Evolutionary conservation across 2,113 vertebrate species (phyloP), one percentile per base, ranked within the genome.

Genomic region (Cephalopterus ornatus): DNA sequence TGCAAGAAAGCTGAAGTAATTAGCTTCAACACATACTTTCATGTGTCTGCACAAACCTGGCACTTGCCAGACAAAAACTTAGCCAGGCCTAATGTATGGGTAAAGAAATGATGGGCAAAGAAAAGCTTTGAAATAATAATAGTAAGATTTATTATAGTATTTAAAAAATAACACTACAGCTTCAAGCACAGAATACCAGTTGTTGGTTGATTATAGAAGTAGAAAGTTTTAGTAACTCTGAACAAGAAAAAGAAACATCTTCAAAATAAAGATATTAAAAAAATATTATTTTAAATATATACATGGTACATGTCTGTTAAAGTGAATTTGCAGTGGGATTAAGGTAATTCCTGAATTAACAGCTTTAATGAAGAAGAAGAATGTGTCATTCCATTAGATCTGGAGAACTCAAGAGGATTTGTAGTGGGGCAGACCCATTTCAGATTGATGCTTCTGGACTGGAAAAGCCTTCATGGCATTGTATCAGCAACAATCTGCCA

Each of bases 71-170:
- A 65, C 18, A 91, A 78, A 87, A 92, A n/a, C 12, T 71, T 67
- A 55, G n/a, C 53, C 55, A 80, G 68, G 39, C 33, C 72, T 84
- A 75, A 92, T 93, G 77, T 86, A 81, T 77, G 47, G 21, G 22
- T 62, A 68, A 91, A 84, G 37, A 65, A 92, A 67, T 4, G 2
- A 73, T 4, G 1, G 28, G 32, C 39, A 93, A 91, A 77, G 30
- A 88, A 91, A 97, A 44, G 5, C 32, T 89, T 85, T 93, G 55
- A 92, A 89, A 93, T 72, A 95, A 84, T 62, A 92, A 89, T 32
- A 63, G 73, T 82, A 78, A 78, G 1, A 53, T 71, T 82, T 83
- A 71, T 89, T 91, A 61, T 42, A 85, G 50, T 59, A 62, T 61
- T 91, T 63, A 4, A 11, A 52, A 82, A 59, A 56, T 46, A 92